phyloP scores from a whole-genome alignment of 2,113 vertebrate genomes.

The Hirundichthys speculiger region DNA sequence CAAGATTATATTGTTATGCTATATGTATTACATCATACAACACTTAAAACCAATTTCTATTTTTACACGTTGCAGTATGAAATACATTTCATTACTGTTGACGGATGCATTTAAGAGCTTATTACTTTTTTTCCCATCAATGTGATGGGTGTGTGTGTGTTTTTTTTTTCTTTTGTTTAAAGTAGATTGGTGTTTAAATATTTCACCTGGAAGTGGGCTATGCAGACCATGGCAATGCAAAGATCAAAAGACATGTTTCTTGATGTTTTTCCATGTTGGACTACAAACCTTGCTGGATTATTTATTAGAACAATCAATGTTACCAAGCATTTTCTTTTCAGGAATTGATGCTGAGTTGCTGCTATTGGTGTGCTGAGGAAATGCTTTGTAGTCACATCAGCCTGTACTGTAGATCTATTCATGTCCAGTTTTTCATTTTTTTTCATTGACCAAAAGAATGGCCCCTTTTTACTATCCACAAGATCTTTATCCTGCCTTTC shows the following conservation, averaged over 20 bases:
- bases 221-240: too few species aligned
- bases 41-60: too few species aligned
- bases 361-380: conserved; percentile 35
- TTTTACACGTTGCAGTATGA: too few species aligned
- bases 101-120: too few species aligned
- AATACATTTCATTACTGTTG: too few species aligned
- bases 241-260: not conserved
- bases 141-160: too few species aligned
- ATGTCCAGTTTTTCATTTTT: not conserved
- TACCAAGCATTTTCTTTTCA: not conserved
- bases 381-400: conserved; percentile 8
- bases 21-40: too few species aligned
- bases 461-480: not conserved
- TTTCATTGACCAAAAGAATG: not conserved
- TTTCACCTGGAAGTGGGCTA: too few species aligned
- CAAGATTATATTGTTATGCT: too few species aligned
- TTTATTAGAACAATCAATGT: not conserved
- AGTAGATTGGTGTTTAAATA: too few species aligned
- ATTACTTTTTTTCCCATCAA: too few species aligned
- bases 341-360: conserved; percentile 32
- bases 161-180: too few species aligned
- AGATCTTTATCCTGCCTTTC: not conserved
- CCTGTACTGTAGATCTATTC: conserved; percentile 25
- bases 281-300: not conserved
- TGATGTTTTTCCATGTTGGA: not conserved